These are phyloP conservation scores for Vidua macroura DNA, from an alignment of 2,113 vertebrate species.

Conservation along the genomic window DNA sequence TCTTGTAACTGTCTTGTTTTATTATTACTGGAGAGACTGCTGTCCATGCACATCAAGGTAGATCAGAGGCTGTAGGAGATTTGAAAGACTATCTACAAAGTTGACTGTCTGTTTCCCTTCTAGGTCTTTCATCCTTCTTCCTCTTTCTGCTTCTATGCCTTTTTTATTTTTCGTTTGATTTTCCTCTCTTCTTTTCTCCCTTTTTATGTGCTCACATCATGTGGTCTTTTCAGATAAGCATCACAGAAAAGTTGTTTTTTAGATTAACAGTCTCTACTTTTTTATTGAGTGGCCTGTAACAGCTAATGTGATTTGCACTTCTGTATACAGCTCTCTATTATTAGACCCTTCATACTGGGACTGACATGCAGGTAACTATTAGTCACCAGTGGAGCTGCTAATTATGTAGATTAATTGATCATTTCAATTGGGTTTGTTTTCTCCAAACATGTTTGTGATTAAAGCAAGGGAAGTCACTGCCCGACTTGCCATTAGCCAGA, in stretches of 20 bases:
- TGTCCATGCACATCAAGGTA: neutral
- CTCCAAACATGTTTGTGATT: neutral
- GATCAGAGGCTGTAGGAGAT: neutral
- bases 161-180: neutral
- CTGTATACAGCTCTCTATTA: conserved; percentile 6
- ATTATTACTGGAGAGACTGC: neutral
- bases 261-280: conserved; percentile 1
- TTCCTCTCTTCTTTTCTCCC: neutral
- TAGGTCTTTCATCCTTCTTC: neutral
- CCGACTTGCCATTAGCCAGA: neutral
- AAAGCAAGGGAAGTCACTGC: neutral
- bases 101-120: neutral
- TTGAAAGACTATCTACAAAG: neutral
- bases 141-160: neutral
- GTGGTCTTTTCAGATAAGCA: conserved; percentile 15
- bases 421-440: conserved; percentile 10
- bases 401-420: conserved; percentile 21
- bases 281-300: neutral
- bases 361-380: conserved; percentile 22
- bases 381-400: conserved; percentile 33
- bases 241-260: conserved; percentile 16
- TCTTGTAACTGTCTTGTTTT: neutral
- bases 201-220: neutral
- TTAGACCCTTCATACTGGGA: neutral
- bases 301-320: conserved; percentile 12